Evolutionary conservation across 2,113 vertebrate species (phyloP).

Genomic region (Python bivittatus): DNA sequence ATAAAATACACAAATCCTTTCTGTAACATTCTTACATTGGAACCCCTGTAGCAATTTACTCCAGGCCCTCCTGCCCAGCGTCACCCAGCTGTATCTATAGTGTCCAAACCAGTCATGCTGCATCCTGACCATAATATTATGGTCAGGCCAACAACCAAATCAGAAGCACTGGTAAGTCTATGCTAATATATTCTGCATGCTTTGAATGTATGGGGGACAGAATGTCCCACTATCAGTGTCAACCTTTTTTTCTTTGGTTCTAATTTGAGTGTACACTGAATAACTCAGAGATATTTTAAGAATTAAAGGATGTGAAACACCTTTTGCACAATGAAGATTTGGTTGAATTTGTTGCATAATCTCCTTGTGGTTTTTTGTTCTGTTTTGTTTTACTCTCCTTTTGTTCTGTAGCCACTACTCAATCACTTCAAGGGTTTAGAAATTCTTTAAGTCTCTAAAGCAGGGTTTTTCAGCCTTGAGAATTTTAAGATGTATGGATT

Average conservation of each 20-base stretch:
- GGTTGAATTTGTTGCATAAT: not conserved
- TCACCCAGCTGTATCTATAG: constrained; percentile 82
- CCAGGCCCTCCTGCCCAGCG: constrained; percentile 90
- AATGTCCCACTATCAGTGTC: constrained; percentile 12
- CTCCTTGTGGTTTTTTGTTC: not conserved
- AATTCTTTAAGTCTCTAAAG: not conserved
- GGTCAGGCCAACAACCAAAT: constrained; percentile 82
- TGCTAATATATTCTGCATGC: not conserved
- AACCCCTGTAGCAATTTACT: constrained; percentile 84
- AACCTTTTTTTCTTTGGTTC: not conserved
- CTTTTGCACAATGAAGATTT: not conserved
- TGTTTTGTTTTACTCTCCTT: not conserved
- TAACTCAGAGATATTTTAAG: not conserved
- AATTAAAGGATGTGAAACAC: accelerated
- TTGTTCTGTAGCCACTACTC: not conserved
- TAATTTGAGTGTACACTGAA: not conserved
- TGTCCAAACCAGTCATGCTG: constrained; percentile 96
- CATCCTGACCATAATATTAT: constrained; percentile 83
- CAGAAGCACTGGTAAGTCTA: constrained; percentile 88
- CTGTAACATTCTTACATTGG: constrained; percentile 63
- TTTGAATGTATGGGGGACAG: constrained; percentile 4
- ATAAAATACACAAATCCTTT: not conserved
- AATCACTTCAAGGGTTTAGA: not conserved
- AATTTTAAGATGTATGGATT: too few relatives aligned
- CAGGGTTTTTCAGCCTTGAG: too few relatives aligned